These are phyloP conservation scores for Gallinago jamesoni DNA, from an alignment of 2,113 vertebrate species.

Conservation along the genomic window DNA sequence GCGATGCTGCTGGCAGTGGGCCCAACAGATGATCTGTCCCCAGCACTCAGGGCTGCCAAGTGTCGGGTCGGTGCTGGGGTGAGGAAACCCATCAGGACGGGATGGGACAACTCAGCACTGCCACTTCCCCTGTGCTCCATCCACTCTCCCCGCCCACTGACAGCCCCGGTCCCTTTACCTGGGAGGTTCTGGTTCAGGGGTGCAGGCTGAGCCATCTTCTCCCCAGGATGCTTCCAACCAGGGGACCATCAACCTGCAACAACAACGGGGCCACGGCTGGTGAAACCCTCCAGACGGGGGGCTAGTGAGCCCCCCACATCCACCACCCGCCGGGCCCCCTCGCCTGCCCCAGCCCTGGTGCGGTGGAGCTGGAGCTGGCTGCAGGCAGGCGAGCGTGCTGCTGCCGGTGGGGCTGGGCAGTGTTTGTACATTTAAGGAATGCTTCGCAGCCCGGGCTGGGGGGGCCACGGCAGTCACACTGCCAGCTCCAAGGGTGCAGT, in stretches of 20 bases:
- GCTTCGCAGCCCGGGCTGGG: background rate
- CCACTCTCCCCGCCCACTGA: accelerated
- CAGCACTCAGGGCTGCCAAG: accelerated
- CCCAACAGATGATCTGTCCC: accelerated
- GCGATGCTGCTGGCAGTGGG: background rate
- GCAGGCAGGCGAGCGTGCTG: accelerated
- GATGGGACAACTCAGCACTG: background rate
- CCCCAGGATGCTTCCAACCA: background rate
- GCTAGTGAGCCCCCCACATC: accelerated
- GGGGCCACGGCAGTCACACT: accelerated
- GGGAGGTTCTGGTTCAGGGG: constrained; percentile 85
- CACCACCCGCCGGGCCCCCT: accelerated
- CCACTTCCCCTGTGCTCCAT: background rate
- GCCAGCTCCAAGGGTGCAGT: background rate
- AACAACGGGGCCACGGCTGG: accelerated
- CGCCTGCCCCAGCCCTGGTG: background rate
- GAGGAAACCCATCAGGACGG: background rate
- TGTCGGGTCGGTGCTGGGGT: background rate
- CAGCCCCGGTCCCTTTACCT: constrained; percentile 64
- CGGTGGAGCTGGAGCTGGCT: accelerated
- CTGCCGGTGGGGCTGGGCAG: background rate
- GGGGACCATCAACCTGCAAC: constrained; percentile 29
- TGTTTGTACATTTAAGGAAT: constrained; percentile 56
- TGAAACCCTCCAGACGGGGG: accelerated
- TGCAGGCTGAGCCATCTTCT: constrained; percentile 86